These are phyloP conservation scores for Drosophila quinaria DNA, from an alignment of 2,888 invertebrate species.

Conservation along the genomic window DNA sequence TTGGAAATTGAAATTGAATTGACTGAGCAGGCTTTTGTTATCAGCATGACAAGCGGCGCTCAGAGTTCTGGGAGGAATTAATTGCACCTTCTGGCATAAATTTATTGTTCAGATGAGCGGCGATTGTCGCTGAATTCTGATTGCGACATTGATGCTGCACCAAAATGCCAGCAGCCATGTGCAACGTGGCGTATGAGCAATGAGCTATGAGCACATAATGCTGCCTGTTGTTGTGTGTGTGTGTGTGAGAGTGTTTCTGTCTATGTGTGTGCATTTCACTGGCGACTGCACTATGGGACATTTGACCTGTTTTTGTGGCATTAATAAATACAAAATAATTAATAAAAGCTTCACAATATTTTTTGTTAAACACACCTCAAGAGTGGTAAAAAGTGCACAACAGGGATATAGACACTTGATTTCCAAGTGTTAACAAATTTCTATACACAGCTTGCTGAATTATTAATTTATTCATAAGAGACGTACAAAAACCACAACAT, in stretches of 20 bases:
- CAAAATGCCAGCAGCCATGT: constrained; percentile 31
- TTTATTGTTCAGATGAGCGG: constrained; percentile 24
- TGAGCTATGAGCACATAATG: constrained; percentile 7
- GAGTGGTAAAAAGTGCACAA: too few species aligned
- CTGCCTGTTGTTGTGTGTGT: constrained; percentile 23
- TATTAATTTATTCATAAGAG: too few species aligned
- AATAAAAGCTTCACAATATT: too few species aligned
- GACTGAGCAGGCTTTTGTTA: constrained; percentile 26
- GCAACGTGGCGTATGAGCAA: constrained; percentile 51
- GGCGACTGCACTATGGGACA: constrained; percentile 9
- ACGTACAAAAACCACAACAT: too few species aligned
- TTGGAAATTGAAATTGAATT: constrained; percentile 32
- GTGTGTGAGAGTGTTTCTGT: not conserved
- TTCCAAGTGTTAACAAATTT: too few species aligned
- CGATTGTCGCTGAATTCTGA: constrained; percentile 33
- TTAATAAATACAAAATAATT: too few species aligned
- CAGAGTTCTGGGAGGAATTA: constrained; percentile 26
- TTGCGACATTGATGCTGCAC: constrained; percentile 28
- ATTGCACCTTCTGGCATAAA: constrained; percentile 42
- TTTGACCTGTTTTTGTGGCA: too few species aligned
- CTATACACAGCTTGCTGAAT: too few species aligned
- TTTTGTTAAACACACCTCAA: too few species aligned
- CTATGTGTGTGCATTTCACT: constrained; percentile 40
- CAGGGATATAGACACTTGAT: too few species aligned
- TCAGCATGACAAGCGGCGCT: constrained; percentile 10